Evolutionary conservation across 2,888 invertebrate species (phyloP).

Genomic region (Gandaritis pyraliata): DNA sequence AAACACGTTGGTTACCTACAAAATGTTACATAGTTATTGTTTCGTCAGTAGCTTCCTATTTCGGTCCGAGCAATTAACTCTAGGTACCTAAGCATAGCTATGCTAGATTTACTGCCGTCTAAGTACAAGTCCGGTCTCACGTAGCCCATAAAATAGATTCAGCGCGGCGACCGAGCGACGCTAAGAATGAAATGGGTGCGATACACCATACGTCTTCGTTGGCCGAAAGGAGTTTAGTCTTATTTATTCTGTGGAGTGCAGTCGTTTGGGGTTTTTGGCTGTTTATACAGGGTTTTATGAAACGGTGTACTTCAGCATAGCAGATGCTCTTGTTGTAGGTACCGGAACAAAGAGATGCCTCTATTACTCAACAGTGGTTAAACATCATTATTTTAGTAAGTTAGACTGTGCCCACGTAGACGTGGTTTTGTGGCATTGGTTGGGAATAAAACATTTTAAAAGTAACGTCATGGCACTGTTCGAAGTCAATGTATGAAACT

Average conservation of each 20-base stretch:
- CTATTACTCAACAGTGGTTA: no score
- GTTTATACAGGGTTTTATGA: constrained; percentile 7
- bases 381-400: no score
- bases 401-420: no score
- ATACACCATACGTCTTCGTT: constrained; percentile 48
- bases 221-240: constrained; percentile 28
- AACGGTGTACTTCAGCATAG: not conserved
- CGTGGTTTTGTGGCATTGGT: no score
- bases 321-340: not conserved
- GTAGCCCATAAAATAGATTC: constrained; percentile 78
- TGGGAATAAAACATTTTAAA: no score
- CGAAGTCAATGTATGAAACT: no score
- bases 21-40: not conserved
- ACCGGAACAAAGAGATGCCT: not conserved
- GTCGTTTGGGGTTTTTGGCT: constrained; percentile 13
- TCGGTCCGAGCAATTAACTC: constrained; percentile 30
- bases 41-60: constrained; percentile 20
- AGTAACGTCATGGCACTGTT: no score
- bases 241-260: constrained; percentile 30
- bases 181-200: constrained; percentile 50
- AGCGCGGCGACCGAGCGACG: constrained; percentile 31
- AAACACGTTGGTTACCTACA: not conserved
- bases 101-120: constrained; percentile 59
- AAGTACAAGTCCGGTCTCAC: constrained; percentile 63
- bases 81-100: constrained; percentile 30